These are phyloP conservation scores for Mercenaria mercenaria DNA, from an alignment of 1,140 invertebrate genomes.

Conservation along the genomic window DNA sequence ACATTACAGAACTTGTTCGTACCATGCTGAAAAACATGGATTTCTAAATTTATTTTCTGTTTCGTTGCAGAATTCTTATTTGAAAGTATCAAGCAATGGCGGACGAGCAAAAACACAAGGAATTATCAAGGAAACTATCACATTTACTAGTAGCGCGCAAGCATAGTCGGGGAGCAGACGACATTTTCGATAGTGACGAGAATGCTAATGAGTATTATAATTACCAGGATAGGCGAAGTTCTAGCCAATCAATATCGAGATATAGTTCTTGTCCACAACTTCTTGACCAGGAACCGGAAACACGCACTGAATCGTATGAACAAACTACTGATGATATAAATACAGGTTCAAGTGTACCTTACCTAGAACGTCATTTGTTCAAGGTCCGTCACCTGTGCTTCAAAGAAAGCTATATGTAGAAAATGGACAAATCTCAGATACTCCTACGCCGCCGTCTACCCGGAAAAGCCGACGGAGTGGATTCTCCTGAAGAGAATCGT, in stretches of 20 bases:
- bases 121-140: slow-evolving; percentile 34
- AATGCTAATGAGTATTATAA: slow-evolving; percentile 57
- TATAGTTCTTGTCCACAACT: slow-evolving; percentile 62
- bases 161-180: slow-evolving; percentile 44
- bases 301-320: slow-evolving; percentile 26
- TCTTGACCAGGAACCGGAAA: slow-evolving; percentile 28
- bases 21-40: too few species aligned
- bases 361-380: slow-evolving; percentile 33
- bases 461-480: slow-evolving; percentile 53
- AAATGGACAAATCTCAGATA: slow-evolving; percentile 62
- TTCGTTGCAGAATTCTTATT: slow-evolving; percentile 10
- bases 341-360: slow-evolving; percentile 23
- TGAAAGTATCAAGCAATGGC: background rate
- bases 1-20: too few species aligned
- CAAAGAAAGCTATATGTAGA: slow-evolving; percentile 15
- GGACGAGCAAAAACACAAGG: background rate
- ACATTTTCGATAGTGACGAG: slow-evolving; percentile 55
- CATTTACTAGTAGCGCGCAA: slow-evolving; percentile 56
- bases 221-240: slow-evolving; percentile 54
- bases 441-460: slow-evolving; percentile 58
- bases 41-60: too few species aligned
- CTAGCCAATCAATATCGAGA: slow-evolving; percentile 56
- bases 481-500: slow-evolving; percentile 48
- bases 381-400: slow-evolving; percentile 40
- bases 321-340: slow-evolving; percentile 51